A percentile compares a stretch with the other conserved stretches of the same genome.
phyloP scores from a whole-genome alignment of 2,888 invertebrate genomes.

The Drosophila phalerata region DNA sequence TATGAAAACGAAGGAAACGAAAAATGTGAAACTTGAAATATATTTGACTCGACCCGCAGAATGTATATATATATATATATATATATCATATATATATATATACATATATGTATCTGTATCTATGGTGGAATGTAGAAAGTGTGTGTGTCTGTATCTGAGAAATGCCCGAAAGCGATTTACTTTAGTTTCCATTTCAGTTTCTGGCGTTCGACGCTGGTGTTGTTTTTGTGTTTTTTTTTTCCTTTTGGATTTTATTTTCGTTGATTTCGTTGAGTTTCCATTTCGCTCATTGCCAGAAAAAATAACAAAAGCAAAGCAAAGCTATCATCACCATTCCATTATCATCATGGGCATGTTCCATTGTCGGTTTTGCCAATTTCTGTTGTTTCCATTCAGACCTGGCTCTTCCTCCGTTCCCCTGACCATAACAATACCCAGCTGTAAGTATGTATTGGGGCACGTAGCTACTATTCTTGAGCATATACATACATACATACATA shows the following conservation, averaged over 20 bases:
- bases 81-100: constrained; percentile 1
- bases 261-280: constrained; percentile 64
- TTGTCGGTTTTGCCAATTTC: constrained; percentile 59
- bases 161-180: constrained; percentile 69
- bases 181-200: constrained; percentile 65
- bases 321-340: constrained; percentile 69
- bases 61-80: constrained; percentile 6
- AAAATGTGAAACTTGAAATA: constrained; percentile 69
- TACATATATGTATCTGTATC: constrained; percentile 9
- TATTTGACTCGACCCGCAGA: constrained; percentile 48
- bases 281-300: constrained; percentile 52
- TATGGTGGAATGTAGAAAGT: constrained; percentile 31
- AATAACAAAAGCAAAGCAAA: constrained; percentile 34
- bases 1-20: constrained; percentile 31
- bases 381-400: constrained; percentile 23
- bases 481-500: constrained; percentile 7
- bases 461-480: constrained; percentile 26
- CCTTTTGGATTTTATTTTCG: constrained; percentile 62
- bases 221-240: constrained; percentile 47
- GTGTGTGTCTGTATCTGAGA: constrained; percentile 47
- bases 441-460: constrained; percentile 29
- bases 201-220: too few relatives aligned
- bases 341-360: constrained; percentile 63
- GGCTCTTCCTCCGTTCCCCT: constrained; percentile 1
- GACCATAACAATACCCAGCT: constrained; percentile 1